Evolutionary conservation across 2,888 invertebrate genomes (phyloP).

Genomic region (Amphimallon solstitiale): DNA sequence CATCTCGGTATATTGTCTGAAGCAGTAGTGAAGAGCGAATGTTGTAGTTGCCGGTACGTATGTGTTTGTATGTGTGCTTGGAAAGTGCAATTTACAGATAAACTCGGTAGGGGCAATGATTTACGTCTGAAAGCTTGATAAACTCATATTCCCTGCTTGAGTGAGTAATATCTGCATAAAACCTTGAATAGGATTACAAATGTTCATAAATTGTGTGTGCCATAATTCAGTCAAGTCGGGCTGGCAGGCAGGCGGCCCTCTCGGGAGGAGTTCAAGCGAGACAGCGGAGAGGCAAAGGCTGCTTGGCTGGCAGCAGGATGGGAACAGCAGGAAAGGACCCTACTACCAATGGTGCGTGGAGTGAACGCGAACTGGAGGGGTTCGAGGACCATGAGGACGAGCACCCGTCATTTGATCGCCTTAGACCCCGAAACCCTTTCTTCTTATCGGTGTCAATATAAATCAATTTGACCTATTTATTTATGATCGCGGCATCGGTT

Average conservation of each 20-base stretch:
- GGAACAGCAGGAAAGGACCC: conserved; percentile 29
- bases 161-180: conserved; percentile 66
- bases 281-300: conserved; percentile 35
- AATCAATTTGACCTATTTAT: conserved; percentile 42
- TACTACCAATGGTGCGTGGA: conserved; percentile 37
- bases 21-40: conserved; percentile 18
- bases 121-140: conserved; percentile 75
- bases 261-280: conserved; percentile 45
- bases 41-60: conserved; percentile 45
- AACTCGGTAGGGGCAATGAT: conserved; percentile 69
- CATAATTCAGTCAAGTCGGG: conserved; percentile 62
- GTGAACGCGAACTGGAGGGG: conserved; percentile 28
- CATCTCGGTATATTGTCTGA: conserved; percentile 14
- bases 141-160: conserved; percentile 65
- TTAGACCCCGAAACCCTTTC: conserved; percentile 40
- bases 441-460: conserved; percentile 42
- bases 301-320: conserved; percentile 28
- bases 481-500: conserved; percentile 38
- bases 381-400: conserved; percentile 37
- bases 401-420: conserved; percentile 41
- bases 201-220: conserved; percentile 65
- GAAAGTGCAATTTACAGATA: conserved; percentile 76
- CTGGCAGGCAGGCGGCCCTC: conserved; percentile 45
- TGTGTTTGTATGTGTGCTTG: conserved; percentile 55
- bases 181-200: conserved; percentile 66